Evolutionary conservation across 2,113 vertebrate genomes (phyloP).

Genomic region (Bubalus kerabau): DNA sequence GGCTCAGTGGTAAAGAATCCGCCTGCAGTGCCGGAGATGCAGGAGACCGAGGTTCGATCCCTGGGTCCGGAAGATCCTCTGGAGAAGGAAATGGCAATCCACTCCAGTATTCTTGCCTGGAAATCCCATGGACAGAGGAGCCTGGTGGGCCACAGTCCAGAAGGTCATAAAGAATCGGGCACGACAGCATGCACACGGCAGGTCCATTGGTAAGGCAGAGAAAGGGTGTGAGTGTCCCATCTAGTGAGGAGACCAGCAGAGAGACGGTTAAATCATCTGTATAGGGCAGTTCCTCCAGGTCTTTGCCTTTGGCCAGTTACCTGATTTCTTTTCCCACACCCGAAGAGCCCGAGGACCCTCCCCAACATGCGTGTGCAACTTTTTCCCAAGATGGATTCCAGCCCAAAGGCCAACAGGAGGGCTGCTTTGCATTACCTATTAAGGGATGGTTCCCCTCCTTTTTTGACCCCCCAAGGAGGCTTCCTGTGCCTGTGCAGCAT

Average conservation of each 20-base stretch:
- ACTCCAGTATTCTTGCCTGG: background rate
- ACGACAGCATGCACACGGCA: background rate
- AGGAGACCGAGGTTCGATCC: background rate
- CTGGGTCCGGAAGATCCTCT: background rate
- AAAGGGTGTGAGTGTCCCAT: background rate
- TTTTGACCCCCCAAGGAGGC: background rate
- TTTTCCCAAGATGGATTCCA: background rate
- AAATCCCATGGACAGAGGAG: background rate
- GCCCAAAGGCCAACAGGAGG: background rate
- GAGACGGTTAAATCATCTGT: background rate
- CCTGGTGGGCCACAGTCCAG: background rate
- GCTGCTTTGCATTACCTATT: background rate
- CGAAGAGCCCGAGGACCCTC: fast-evolving
- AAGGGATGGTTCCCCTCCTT: background rate
- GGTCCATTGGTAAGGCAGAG: background rate
- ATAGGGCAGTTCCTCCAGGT: background rate
- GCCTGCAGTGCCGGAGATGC: background rate
- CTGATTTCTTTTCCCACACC: background rate
- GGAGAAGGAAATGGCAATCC: background rate
- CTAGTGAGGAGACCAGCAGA: fast-evolving
- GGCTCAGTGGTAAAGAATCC: background rate
- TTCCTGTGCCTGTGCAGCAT: background rate
- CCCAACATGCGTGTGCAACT: background rate
- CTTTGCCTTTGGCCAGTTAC: background rate
- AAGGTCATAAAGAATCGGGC: background rate